A percentile compares a stretch with the other conserved stretches of the same genome.
phyloP scores from a whole-genome alignment of 2,888 invertebrate genomes.

The Stenodera caucasica region DNA sequence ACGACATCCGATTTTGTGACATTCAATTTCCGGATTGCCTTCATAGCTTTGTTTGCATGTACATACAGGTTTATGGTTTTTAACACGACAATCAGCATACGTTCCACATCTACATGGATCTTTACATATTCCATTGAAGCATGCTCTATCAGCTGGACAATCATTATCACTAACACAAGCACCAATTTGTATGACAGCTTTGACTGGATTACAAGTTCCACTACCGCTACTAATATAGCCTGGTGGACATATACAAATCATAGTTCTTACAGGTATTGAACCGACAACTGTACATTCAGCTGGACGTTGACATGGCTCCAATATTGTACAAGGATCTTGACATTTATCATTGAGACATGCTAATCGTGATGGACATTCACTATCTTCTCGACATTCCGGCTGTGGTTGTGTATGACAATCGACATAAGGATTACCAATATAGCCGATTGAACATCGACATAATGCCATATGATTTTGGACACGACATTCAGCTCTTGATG shows the following conservation, averaged over 20 bases:
- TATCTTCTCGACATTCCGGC: constrained; percentile 78
- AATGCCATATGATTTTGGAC: constrained; percentile 80
- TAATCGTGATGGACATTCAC: constrained; percentile 76
- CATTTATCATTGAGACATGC: constrained; percentile 84
- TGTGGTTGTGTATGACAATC: constrained; percentile 74
- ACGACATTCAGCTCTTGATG: constrained; percentile 75
- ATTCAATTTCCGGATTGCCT: constrained; percentile 83
- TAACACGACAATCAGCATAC: constrained; percentile 81
- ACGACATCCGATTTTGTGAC: constrained; percentile 73
- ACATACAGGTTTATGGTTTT: constrained; percentile 85
- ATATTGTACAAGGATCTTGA: constrained; percentile 76
- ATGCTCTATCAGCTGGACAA: constrained; percentile 76
- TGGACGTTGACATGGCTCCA: constrained; percentile 79
- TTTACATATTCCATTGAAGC: constrained; percentile 76
- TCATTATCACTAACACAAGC: constrained; percentile 77
- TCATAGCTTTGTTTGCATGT: constrained; percentile 81
- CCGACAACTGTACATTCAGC: constrained; percentile 80
- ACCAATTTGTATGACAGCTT: constrained; percentile 61
- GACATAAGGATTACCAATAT: constrained; percentile 78
- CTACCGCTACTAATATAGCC: constrained; percentile 84
- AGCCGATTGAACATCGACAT: constrained; percentile 81
- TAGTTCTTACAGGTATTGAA: constrained; percentile 81
- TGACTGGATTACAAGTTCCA: constrained; percentile 77
- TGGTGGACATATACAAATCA: constrained; percentile 87
- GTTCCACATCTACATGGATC: constrained; percentile 86